phyloP scores from a whole-genome alignment of 2,888 invertebrate species.

The Lasioglossum lativentre region DNA sequence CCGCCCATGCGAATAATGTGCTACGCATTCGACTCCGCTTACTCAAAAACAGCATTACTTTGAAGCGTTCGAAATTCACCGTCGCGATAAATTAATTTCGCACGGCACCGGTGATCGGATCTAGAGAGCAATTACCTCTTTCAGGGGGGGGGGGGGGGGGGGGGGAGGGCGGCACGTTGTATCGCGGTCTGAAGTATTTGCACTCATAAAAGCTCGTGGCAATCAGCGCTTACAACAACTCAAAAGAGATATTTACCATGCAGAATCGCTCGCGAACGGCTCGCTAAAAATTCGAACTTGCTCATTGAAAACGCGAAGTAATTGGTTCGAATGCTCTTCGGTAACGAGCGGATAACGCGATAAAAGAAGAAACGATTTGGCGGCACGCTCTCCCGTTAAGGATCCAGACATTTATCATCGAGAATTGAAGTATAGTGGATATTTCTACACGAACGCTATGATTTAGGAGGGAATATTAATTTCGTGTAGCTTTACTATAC shows the following conservation, averaged over 20 bases:
- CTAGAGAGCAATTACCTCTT: constrained; percentile 67
- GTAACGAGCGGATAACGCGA: not conserved
- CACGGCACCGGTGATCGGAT: constrained; percentile 27
- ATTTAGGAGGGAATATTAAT: not conserved
- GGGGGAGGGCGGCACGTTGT: constrained; percentile 53
- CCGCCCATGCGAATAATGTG: not conserved
- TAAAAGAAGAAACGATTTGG: not conserved
- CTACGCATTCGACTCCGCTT: constrained; percentile 9
- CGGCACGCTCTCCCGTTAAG: not conserved
- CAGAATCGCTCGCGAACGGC: not conserved
- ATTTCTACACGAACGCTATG: not conserved
- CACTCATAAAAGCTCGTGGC: constrained; percentile 49
- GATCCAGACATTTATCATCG: constrained; percentile 1
- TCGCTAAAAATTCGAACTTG: not conserved
- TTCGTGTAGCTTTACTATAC: not conserved
- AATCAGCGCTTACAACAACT: constrained; percentile 32
- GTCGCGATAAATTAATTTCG: constrained; percentile 52
- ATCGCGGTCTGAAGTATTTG: constrained; percentile 37
- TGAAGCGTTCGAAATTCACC: constrained; percentile 34
- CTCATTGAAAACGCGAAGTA: not conserved
- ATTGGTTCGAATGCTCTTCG: not conserved
- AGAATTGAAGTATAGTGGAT: constrained; percentile 21
- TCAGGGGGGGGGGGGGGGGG: constrained; percentile 19
- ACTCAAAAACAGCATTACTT: constrained; percentile 30
- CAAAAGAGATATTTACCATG: not conserved